Conservation (phyloP, 1,140 invertebrate genomes). For the Scaptomyza montana region DNA sequence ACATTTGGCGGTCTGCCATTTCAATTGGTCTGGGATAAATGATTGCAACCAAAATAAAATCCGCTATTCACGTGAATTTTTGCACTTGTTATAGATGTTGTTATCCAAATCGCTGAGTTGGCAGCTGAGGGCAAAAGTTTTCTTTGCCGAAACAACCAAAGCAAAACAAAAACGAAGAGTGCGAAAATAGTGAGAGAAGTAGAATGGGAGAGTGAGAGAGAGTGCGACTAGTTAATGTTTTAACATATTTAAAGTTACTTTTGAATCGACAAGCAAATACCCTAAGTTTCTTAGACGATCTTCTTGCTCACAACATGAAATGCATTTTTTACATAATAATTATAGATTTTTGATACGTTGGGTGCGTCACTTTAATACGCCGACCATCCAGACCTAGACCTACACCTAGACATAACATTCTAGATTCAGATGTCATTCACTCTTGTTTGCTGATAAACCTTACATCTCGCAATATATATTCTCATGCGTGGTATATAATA, state of each 20-base stretch:
- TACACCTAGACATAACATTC: neutral
- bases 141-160: constrained; percentile 28
- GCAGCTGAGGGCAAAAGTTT: constrained; percentile 27
- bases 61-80: constrained; percentile 13
- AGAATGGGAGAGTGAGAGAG: neutral
- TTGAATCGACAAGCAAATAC: constrained; percentile 1
- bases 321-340: too few relatives aligned
- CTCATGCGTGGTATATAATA: neutral
- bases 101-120: constrained; percentile 24
- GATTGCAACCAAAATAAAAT: neutral
- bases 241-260: neutral
- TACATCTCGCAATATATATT: constrained; percentile 5
- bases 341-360: constrained; percentile 6
- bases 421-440: constrained; percentile 2
- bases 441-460: constrained; percentile 14
- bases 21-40: neutral
- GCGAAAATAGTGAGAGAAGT: neutral
- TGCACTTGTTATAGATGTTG: neutral
- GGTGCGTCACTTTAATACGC: constrained; percentile 24
- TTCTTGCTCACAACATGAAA: too few relatives aligned
- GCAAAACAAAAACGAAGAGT: constrained; percentile 24
- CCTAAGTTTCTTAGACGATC: neutral
- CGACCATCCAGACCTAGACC: constrained; percentile 2
- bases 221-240: neutral
- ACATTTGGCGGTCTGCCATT: constrained; percentile 25